Evolutionary conservation across 1,140 invertebrate genomes (phyloP).

Genomic region (Drosophila punjabiensis): DNA sequence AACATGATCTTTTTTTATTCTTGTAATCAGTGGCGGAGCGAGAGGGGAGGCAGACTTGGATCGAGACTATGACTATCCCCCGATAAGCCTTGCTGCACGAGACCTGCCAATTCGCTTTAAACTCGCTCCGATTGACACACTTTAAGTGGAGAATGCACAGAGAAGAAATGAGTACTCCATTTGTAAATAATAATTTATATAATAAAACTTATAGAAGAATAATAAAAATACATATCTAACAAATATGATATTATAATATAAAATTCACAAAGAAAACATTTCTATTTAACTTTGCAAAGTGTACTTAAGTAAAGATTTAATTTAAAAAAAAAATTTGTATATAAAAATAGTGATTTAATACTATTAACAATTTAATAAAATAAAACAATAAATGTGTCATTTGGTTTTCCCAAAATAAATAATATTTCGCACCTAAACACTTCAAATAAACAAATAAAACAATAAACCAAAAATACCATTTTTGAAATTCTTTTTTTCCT

Average conservation of each 20-base stretch:
- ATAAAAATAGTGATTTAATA: too few species aligned
- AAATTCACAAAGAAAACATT: too few species aligned
- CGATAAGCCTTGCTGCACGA: slow-evolving; percentile 64
- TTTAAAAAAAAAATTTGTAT: too few species aligned
- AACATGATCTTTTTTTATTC: slow-evolving; percentile 4
- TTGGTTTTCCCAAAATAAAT: background rate
- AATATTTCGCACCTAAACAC: background rate
- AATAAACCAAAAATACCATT: background rate
- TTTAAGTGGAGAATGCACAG: slow-evolving; percentile 7
- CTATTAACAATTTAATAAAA: too few species aligned
- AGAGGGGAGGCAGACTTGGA: slow-evolving; percentile 11
- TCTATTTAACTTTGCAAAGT: too few species aligned
- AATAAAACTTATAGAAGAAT: too few species aligned
- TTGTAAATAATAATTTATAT: too few species aligned
- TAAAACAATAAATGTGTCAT: too few species aligned
- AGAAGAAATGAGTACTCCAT: background rate
- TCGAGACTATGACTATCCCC: slow-evolving; percentile 35
- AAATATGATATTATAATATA: too few species aligned
- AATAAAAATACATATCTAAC: too few species aligned
- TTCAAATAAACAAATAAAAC: background rate
- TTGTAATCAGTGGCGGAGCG: slow-evolving; percentile 66
- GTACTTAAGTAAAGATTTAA: too few species aligned
- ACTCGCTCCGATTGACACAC: slow-evolving; percentile 51
- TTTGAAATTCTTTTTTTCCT: background rate
- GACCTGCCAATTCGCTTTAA: slow-evolving; percentile 74